A percentile compares a stretch with the other conserved stretches of the same genome.
phyloP scores from a whole-genome alignment of 2,113 vertebrate genomes.

The Erythrolamprus reginae region DNA sequence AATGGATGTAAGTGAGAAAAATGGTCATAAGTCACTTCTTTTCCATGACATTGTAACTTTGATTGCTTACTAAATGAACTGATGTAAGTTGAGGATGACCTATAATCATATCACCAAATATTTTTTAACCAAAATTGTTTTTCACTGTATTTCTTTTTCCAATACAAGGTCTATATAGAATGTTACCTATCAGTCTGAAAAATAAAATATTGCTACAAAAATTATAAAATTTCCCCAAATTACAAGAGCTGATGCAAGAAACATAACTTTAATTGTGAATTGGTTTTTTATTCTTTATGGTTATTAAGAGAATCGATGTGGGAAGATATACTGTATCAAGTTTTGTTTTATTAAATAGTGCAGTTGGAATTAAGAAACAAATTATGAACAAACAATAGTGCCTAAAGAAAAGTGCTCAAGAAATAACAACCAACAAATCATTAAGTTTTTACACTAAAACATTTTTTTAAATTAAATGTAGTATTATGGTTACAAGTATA shows the following conservation, averaged over 20 bases:
- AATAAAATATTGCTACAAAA: neutral
- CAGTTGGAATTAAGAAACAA: neutral
- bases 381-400: neutral
- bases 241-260: neutral
- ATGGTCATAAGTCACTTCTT: neutral
- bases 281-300: neutral
- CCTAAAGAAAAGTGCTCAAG: neutral
- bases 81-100: neutral
- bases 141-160: neutral
- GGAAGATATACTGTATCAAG: neutral
- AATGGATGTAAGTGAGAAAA: neutral
- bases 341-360: neutral
- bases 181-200: neutral
- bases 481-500: neutral
- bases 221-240: neutral
- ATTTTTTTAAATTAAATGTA: neutral
- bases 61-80: neutral
- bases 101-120: neutral
- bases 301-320: neutral
- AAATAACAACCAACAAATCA: neutral
- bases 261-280: neutral
- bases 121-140: neutral
- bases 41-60: neutral
- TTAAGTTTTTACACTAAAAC: neutral
- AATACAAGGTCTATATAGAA: neutral